A percentile compares a stretch with the other conserved stretches of the same genome.
Evolutionary conservation across 2,888 invertebrate genomes (phyloP).

Genomic region (Agonopterix heracliana): DNA sequence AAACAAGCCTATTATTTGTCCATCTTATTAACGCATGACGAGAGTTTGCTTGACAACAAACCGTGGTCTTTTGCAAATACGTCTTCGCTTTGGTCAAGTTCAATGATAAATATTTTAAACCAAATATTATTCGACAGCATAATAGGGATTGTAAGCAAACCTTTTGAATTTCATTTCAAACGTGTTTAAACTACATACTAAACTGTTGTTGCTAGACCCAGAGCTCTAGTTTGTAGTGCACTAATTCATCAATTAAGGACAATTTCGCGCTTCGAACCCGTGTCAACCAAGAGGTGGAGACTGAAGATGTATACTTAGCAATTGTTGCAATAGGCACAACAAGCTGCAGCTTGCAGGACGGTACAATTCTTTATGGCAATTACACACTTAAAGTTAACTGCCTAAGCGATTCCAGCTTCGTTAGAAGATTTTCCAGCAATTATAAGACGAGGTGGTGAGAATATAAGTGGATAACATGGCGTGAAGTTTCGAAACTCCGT

Average conservation of each 20-base stretch:
- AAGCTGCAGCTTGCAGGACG: slow-evolving; percentile 33
- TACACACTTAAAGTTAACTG: slow-evolving; percentile 42
- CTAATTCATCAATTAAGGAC: slow-evolving; percentile 66
- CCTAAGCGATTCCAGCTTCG: slow-evolving; percentile 35
- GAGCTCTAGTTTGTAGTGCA: neutral
- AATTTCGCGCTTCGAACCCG: slow-evolving; percentile 55
- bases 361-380: slow-evolving; percentile 64
- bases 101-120: slow-evolving; percentile 28
- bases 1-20: slow-evolving; percentile 48
- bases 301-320: slow-evolving; percentile 24
- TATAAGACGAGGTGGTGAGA: slow-evolving; percentile 21
- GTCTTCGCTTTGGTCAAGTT: slow-evolving; percentile 53
- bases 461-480: slow-evolving; percentile 16
- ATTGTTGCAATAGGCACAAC: slow-evolving; percentile 48
- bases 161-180: no score
- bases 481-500: slow-evolving; percentile 15
- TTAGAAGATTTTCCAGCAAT: slow-evolving; percentile 39
- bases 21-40: slow-evolving; percentile 49
- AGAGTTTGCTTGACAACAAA: slow-evolving; percentile 27
- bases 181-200: no score
- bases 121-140: no score
- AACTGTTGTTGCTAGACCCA: no score
- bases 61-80: slow-evolving; percentile 30
- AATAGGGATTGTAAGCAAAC: no score
- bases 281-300: slow-evolving; percentile 20